Evolutionary conservation across 1,140 invertebrate genomes (phyloP).

Genomic region (Anastrepha obliqua): DNA sequence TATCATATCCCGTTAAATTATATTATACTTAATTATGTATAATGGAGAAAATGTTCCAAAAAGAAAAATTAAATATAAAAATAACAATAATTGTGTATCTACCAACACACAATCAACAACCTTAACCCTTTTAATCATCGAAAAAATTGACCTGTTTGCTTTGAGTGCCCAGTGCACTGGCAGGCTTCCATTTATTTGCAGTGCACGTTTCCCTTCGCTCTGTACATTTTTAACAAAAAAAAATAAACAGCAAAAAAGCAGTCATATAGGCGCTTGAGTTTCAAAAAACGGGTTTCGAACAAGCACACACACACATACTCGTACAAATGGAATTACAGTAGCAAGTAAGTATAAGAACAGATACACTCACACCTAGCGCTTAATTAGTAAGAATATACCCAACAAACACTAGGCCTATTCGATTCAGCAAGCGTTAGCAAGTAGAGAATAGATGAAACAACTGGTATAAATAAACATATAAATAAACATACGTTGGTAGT

Average conservation of each 20-base stretch:
- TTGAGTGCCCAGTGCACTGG: neutral
- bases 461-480: too few relatives aligned
- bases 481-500: too few relatives aligned
- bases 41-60: neutral
- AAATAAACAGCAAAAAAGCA: too few relatives aligned
- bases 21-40: neutral
- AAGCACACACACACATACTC: neutral
- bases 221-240: neutral
- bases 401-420: too few relatives aligned
- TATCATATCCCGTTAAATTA: neutral
- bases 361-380: too few relatives aligned
- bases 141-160: constrained; percentile 13
- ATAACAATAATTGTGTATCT: neutral
- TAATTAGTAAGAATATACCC: too few relatives aligned
- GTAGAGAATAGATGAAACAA: too few relatives aligned
- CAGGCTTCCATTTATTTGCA: neutral
- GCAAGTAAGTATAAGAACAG: too few relatives aligned
- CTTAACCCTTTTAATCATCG: constrained; percentile 23
- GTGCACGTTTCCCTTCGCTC: neutral
- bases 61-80: neutral
- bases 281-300: neutral
- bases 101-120: neutral
- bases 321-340: too few relatives aligned
- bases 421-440: too few relatives aligned
- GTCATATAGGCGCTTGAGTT: too few relatives aligned